Evolutionary conservation across 2,888 invertebrate species (phyloP).

Genomic region (Andrena marginata): DNA sequence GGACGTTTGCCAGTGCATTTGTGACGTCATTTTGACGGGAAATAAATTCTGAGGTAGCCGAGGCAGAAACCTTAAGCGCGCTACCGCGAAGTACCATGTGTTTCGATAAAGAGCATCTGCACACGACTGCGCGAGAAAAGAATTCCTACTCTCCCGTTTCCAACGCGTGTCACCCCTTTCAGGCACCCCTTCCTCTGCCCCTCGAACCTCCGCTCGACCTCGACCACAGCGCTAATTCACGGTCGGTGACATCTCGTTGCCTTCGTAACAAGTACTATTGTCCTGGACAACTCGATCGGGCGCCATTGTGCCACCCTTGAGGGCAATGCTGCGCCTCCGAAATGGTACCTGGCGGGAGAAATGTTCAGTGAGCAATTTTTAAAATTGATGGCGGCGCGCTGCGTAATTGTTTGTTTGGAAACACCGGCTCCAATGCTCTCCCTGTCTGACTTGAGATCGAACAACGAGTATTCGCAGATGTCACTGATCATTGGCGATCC

Average conservation of each 20-base stretch:
- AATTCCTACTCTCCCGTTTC: conserved; percentile 47
- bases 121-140: conserved; percentile 71
- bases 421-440: conserved; percentile 60
- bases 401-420: conserved; percentile 78
- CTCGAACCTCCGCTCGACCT: conserved; percentile 52
- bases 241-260: conserved; percentile 83
- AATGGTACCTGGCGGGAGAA: conserved; percentile 77
- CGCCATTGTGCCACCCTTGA: conserved; percentile 68
- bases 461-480: conserved; percentile 25
- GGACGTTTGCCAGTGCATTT: conserved; percentile 44
- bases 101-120: conserved; percentile 73
- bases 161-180: conserved; percentile 61
- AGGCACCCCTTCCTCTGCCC: conserved; percentile 41
- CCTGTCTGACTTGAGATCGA: background rate
- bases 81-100: conserved; percentile 62
- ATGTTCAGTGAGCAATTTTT: conserved; percentile 78
- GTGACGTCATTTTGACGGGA: conserved; percentile 71
- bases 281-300: conserved; percentile 76
- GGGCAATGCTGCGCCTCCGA: conserved; percentile 60
- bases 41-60: conserved; percentile 63
- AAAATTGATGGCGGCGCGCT: conserved; percentile 48
- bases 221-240: conserved; percentile 82
- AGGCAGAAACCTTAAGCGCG: conserved; percentile 38
- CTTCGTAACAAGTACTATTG: conserved; percentile 84
- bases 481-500: background rate